Evolutionary conservation across 2,888 invertebrate species (phyloP).

Genomic region (Clepsis dumicolana): DNA sequence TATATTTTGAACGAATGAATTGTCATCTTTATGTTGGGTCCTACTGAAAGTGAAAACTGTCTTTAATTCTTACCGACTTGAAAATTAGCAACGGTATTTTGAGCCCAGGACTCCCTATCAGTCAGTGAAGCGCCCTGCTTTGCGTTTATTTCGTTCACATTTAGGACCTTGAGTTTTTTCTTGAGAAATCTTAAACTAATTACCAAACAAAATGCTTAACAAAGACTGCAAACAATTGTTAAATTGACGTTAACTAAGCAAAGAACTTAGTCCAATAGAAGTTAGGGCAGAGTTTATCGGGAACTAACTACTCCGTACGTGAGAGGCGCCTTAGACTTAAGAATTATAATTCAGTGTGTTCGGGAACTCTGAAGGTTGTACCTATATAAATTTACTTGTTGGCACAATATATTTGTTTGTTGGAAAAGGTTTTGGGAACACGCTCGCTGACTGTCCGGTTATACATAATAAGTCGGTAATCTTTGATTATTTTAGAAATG

Average conservation of each 20-base stretch:
- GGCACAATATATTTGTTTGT: neutral
- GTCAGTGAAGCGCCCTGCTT: too few species aligned
- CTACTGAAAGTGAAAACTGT: too few species aligned
- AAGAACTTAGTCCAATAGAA: conserved; percentile 40
- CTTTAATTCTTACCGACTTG: too few species aligned
- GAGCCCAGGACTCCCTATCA: too few species aligned
- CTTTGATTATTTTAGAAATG: neutral
- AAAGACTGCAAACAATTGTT: conserved; percentile 20
- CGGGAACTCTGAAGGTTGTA: neutral
- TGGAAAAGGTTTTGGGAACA: neutral
- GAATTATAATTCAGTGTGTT: conserved; percentile 22
- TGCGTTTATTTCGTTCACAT: too few species aligned
- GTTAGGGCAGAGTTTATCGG: conserved; percentile 33
- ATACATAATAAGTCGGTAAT: neutral
- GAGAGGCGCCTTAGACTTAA: conserved; percentile 34
- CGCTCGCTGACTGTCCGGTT: neutral
- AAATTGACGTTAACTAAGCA: conserved; percentile 36
- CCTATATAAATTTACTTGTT: conserved; percentile 7
- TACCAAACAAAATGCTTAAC: neutral
- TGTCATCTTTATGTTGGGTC: too few species aligned
- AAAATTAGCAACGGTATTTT: too few species aligned
- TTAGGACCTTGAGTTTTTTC: too few species aligned
- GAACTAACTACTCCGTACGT: conserved; percentile 41
- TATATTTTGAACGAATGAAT: too few species aligned
- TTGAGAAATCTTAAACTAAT: too few species aligned